Percentiles rank a stretch among this genome's conserved stretches.
Conservation (phyloP, 2,113 vertebrate genomes). For the Proteles cristata region DNA sequence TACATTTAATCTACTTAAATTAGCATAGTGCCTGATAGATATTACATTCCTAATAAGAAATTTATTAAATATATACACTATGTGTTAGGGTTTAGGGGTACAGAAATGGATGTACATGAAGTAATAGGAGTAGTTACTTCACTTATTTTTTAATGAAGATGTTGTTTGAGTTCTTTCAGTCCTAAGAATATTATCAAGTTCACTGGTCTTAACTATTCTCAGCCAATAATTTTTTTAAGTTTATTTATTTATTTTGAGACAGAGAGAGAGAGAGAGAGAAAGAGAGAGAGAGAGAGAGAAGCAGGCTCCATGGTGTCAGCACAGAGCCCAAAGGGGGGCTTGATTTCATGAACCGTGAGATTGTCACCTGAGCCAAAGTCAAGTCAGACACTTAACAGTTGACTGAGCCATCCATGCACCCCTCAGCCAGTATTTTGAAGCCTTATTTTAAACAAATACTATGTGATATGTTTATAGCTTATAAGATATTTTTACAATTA, state of each 20-base stretch:
- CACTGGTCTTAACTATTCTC: neutral
- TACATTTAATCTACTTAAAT: constrained; percentile 43
- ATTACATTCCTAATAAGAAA: constrained; percentile 1
- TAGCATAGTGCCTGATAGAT: neutral
- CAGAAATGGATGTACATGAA: neutral
- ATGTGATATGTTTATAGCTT: neutral
- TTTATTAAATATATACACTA: neutral
- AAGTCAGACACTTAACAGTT: too few relatives aligned
- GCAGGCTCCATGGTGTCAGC: too few relatives aligned
- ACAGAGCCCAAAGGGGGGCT: too few relatives aligned
- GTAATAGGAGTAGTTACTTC: neutral
- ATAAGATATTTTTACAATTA: neutral
- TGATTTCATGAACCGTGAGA: too few relatives aligned
- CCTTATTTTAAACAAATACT: constrained; percentile 7
- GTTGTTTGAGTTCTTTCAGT: constrained; percentile 4
- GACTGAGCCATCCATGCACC: too few relatives aligned
- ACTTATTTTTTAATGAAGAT: neutral
- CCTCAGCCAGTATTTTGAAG: constrained; percentile 21
- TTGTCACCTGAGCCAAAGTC: too few relatives aligned
- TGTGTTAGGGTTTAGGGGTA: neutral
- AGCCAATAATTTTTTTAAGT: neutral
- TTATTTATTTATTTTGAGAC: too few relatives aligned
- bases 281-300: too few relatives aligned
- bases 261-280: too few relatives aligned
- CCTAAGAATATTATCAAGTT: neutral